phyloP scores from a whole-genome alignment of 2,797 vertebrate genomes.

The Poeciliopsis presidionis region DNA sequence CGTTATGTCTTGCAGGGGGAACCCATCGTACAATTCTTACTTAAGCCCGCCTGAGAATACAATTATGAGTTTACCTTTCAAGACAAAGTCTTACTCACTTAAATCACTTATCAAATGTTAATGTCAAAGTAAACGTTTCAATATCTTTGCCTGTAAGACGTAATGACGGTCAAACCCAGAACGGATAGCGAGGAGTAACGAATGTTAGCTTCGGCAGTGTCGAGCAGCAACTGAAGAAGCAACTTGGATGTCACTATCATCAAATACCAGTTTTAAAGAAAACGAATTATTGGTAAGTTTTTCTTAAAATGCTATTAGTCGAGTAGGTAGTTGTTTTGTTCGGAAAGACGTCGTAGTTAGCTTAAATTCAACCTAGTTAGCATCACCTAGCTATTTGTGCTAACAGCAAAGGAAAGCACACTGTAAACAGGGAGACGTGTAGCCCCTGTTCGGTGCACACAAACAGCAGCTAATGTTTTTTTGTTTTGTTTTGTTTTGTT shows the following conservation, averaged over 20 bases:
- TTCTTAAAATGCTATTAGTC: not conserved
- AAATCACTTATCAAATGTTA: not conserved
- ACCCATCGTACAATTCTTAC: not conserved
- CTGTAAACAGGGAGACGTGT: constrained; percentile 6
- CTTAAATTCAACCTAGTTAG: constrained; percentile 2
- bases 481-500: too few relatives aligned
- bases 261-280: constrained; percentile 12
- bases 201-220: constrained; percentile 6
- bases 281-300: constrained; percentile 29
- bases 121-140: not conserved
- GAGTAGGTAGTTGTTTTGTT: not conserved
- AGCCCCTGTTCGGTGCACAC: not conserved
- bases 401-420: constrained; percentile 9
- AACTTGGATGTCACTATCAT: constrained; percentile 7
- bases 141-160: constrained; percentile 10
- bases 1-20: not conserved
- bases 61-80: not conserved
- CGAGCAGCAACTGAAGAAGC: not conserved
- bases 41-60: not conserved
- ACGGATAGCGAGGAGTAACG: not conserved
- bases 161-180: fast-evolving
- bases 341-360: not conserved
- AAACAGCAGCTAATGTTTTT: not conserved
- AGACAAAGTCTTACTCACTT: too few relatives aligned
- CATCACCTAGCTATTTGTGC: constrained; percentile 24